Percentiles rank a stretch among this genome's conserved stretches.
These are phyloP conservation scores for Falco novaeseelandiae DNA, from an alignment of 2,797 vertebrate genomes.

Conservation along the genomic window DNA sequence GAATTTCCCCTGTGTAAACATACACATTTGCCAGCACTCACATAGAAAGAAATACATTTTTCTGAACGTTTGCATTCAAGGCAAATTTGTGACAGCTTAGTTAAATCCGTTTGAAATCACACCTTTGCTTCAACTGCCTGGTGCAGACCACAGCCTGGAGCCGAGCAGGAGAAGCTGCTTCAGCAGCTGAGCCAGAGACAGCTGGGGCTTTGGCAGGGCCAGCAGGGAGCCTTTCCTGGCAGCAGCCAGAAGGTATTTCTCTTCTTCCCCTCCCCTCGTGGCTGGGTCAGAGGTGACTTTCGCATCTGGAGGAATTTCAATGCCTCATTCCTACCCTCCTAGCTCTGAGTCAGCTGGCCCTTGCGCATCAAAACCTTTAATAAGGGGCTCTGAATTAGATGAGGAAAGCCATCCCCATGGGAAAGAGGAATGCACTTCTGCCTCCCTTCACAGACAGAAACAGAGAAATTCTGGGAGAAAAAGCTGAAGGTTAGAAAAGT, in stretches of 20 bases:
- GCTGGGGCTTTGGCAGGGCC: neutral
- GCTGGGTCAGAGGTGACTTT: slow-evolving; percentile 25
- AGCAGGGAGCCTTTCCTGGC: neutral
- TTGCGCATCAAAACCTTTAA: neutral
- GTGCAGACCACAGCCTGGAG: neutral
- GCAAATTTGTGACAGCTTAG: neutral
- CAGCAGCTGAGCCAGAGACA: neutral
- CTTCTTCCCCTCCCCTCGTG: neutral
- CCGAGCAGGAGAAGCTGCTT: neutral
- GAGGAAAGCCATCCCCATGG: neutral
- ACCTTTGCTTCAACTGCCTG: neutral
- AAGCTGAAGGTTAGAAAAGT: neutral
- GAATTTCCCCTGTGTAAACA: neutral
- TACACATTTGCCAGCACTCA: neutral
- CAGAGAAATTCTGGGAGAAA: neutral
- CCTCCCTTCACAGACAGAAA: neutral
- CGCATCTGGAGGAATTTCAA: neutral
- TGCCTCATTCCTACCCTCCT: neutral
- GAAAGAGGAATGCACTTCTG: neutral
- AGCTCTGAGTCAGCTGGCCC: neutral
- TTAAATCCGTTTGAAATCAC: neutral
- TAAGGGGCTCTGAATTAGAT: neutral
- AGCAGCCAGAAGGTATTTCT: neutral
- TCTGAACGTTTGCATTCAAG: neutral
- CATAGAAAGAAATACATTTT: neutral